A percentile compares a stretch with the other conserved stretches of the same genome.
Evolutionary conservation across 2,797 vertebrate genomes (phyloP).

Genomic region (Lerista edwardsae): DNA sequence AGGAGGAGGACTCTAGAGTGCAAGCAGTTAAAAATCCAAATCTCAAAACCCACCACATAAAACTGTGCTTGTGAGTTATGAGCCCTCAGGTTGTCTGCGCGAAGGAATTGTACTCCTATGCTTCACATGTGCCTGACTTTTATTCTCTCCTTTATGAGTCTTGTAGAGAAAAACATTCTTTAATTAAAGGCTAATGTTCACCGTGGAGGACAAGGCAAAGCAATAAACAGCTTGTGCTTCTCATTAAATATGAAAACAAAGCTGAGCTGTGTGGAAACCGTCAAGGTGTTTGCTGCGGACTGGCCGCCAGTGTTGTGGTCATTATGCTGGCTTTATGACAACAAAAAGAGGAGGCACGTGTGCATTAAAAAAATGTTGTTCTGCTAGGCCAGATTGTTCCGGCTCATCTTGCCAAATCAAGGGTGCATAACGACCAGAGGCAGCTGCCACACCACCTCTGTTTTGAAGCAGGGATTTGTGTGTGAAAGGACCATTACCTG

Average conservation of each 20-base stretch:
- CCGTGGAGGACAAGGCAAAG: slow-evolving; percentile 23
- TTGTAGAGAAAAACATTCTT: not conserved
- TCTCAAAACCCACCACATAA: not conserved
- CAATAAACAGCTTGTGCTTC: slow-evolving; percentile 38
- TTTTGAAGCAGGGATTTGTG: too few relatives aligned
- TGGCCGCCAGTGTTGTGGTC: not conserved
- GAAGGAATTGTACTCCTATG: not conserved
- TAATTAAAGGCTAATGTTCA: slow-evolving; percentile 46
- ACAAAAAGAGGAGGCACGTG: slow-evolving; percentile 10
- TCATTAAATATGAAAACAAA: slow-evolving; percentile 47
- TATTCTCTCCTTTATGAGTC: slow-evolving; percentile 18
- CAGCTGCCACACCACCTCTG: too few relatives aligned
- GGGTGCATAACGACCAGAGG: not conserved
- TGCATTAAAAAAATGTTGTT: slow-evolving; percentile 32
- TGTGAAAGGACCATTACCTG: too few relatives aligned
- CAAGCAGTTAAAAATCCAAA: not conserved
- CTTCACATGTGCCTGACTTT: slow-evolving; percentile 7
- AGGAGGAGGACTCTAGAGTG: not conserved
- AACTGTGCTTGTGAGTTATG: not conserved
- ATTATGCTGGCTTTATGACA: slow-evolving; percentile 35
- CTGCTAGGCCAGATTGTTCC: not conserved
- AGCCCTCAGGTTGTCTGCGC: not conserved
- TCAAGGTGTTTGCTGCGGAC: not conserved
- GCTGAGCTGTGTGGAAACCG: slow-evolving; percentile 35
- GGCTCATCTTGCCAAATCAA: not conserved